These are phyloP conservation scores for Drosophila nigromelanica DNA, from an alignment of 1,140 invertebrate species.

Conservation along the genomic window DNA sequence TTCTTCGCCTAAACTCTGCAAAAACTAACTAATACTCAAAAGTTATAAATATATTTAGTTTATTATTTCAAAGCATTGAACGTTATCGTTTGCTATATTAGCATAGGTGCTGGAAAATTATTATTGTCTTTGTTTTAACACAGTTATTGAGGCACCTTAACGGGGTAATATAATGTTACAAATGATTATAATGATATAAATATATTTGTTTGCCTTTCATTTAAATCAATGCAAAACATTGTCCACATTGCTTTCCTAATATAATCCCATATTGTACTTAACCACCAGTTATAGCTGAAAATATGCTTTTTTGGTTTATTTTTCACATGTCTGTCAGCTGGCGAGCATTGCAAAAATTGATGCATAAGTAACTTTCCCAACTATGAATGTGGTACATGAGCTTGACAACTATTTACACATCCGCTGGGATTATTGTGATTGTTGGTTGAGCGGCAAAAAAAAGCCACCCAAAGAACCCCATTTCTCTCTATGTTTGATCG, in stretches of 20 bases:
- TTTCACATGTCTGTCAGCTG: conserved; percentile 20
- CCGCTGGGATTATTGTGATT: conserved; percentile 47
- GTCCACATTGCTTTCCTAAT: neutral
- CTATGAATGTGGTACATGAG: conserved; percentile 12
- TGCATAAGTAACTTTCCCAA: conserved; percentile 25
- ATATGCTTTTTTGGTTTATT: neutral
- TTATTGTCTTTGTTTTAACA: no score
- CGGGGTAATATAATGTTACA: no score
- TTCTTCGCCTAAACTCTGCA: no score
- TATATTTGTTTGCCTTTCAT: no score
- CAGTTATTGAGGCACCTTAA: no score
- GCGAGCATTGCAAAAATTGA: conserved; percentile 13
- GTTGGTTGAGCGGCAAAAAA: neutral
- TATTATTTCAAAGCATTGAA: no score
- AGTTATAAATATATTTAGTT: no score
- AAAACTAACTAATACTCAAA: no score
- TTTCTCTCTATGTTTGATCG: conserved; percentile 34
- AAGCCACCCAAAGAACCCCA: conserved; percentile 43
- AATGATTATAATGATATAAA: no score
- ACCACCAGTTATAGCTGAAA: neutral
- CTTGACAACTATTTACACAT: conserved; percentile 67
- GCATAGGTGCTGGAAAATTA: neutral
- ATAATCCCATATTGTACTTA: neutral
- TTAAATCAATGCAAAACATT: no score
- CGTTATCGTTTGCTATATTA: neutral